Evolutionary conservation across 2,888 invertebrate species (phyloP).

Genomic region (Mesoligia furuncula): DNA sequence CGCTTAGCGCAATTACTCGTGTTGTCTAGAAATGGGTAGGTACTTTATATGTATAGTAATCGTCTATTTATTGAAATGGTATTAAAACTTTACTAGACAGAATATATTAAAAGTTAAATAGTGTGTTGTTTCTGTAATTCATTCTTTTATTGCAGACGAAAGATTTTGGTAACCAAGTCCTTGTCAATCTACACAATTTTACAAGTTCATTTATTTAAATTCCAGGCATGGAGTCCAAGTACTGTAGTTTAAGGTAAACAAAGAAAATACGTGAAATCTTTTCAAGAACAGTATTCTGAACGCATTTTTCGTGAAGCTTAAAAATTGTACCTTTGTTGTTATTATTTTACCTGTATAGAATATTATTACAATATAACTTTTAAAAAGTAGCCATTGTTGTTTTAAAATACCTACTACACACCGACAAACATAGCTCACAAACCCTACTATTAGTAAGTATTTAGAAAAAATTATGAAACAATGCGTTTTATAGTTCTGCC

Average conservation of each 20-base stretch:
- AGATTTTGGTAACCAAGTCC: constrained; percentile 12
- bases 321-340: constrained; percentile 56
- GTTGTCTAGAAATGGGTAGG: constrained; percentile 34
- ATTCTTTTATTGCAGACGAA: constrained; percentile 19
- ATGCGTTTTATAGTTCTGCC: neutral
- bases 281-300: constrained; percentile 37
- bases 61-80: constrained; percentile 59
- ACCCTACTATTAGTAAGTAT: neutral
- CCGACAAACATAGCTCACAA: neutral
- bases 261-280: constrained; percentile 39
- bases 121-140: constrained; percentile 25
- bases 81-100: constrained; percentile 45
- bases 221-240: constrained; percentile 39
- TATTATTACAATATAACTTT: constrained; percentile 63
- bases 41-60: constrained; percentile 44
- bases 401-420: constrained; percentile 30
- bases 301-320: constrained; percentile 47
- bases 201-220: constrained; percentile 20
- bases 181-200: constrained; percentile 18
- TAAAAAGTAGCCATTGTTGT: constrained; percentile 43
- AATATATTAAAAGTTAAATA: constrained; percentile 12
- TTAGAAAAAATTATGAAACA: neutral
- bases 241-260: constrained; percentile 50
- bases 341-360: constrained; percentile 56
- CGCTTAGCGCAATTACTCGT: constrained; percentile 49